Evolutionary conservation across 2,113 vertebrate species (phyloP).

Genomic region (Fregetta grallaria): DNA sequence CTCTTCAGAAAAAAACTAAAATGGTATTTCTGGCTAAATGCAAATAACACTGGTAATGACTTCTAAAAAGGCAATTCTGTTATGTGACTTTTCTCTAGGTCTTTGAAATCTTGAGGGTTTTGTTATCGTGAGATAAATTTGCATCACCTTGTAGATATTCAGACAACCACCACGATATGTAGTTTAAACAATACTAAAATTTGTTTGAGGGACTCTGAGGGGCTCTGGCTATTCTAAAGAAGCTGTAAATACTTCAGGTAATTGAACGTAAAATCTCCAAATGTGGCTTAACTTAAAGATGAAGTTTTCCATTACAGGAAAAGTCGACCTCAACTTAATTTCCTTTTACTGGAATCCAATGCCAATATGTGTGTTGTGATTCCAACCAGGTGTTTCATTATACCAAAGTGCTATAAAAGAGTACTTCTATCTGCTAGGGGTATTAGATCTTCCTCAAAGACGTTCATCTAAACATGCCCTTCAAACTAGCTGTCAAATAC

Average conservation of each 20-base stretch:
- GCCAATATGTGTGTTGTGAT: neutral
- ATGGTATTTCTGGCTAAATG: neutral
- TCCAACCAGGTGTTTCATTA: constrained; percentile 7
- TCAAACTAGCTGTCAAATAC: neutral
- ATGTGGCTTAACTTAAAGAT: neutral
- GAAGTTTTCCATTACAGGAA: neutral
- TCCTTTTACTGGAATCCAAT: neutral
- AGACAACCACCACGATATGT: neutral
- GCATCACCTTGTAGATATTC: neutral
- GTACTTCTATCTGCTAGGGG: neutral
- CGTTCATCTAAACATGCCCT: neutral
- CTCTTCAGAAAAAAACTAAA: neutral
- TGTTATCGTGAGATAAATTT: neutral
- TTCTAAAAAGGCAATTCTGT: neutral
- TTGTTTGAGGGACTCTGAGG: neutral
- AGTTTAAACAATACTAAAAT: neutral
- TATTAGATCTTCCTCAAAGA: neutral
- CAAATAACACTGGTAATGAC: neutral
- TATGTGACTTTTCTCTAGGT: neutral
- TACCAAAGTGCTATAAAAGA: neutral
- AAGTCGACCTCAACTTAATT: neutral
- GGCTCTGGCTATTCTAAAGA: neutral
- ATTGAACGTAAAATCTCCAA: neutral
- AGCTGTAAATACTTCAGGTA: neutral
- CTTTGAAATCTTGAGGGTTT: neutral